phyloP scores from a whole-genome alignment of 2,888 invertebrate species.

The Latrodectus hesperus region DNA sequence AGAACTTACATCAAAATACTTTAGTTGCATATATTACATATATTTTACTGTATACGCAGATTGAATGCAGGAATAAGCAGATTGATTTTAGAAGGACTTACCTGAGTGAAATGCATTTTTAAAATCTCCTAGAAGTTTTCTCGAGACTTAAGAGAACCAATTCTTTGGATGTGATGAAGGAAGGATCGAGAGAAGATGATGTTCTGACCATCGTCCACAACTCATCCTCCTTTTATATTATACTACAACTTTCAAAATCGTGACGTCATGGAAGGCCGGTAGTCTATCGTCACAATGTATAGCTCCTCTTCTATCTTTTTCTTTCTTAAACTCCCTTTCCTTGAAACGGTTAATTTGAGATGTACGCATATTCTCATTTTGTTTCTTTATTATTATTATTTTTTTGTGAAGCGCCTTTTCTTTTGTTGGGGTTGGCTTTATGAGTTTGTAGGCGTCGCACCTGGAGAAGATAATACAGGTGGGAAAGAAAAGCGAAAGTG shows the following conservation, averaged over 20 bases:
- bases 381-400: slow-evolving; percentile 1
- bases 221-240: slow-evolving; percentile 46
- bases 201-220: slow-evolving; percentile 42
- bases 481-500: not conserved
- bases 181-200: too few species aligned
- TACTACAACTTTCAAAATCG: slow-evolving; percentile 12
- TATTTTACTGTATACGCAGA: too few species aligned
- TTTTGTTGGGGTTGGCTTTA: slow-evolving; percentile 20
- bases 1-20: too few species aligned
- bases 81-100: not conserved
- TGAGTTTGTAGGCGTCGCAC: not conserved
- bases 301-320: slow-evolving; percentile 25
- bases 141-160: not conserved
- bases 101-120: slow-evolving; percentile 49
- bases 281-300: slow-evolving; percentile 50
- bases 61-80: too few species aligned
- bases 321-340: slow-evolving; percentile 9
- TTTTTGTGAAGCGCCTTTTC: slow-evolving; percentile 23
- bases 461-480: not conserved
- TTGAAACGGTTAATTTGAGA: slow-evolving; percentile 34
- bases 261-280: slow-evolving; percentile 45
- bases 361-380: slow-evolving; percentile 14
- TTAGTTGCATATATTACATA: too few species aligned
- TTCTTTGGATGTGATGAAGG: too few species aligned
- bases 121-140: not conserved